Percentiles rank a stretch among this genome's conserved stretches.
Evolutionary conservation across 2,888 invertebrate species (phyloP).

Genomic region (Cetonia aurata): DNA sequence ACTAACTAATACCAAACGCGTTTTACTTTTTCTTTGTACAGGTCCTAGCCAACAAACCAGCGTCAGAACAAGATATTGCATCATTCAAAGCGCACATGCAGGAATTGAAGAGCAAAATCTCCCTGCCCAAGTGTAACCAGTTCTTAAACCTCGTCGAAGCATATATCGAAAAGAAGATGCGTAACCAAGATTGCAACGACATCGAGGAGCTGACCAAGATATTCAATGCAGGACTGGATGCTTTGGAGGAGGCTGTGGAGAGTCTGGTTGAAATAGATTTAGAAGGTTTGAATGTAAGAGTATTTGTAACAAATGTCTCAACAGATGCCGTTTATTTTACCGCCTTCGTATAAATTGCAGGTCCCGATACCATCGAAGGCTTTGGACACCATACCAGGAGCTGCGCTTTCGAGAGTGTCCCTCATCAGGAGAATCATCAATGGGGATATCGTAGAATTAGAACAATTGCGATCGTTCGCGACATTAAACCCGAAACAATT

Average conservation of each 20-base stretch:
- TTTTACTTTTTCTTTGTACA: constrained; percentile 10
- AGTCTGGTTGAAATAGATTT: constrained; percentile 55
- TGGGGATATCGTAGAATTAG: constrained; percentile 72
- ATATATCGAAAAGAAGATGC: constrained; percentile 77
- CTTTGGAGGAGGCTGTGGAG: constrained; percentile 60
- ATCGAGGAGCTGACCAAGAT: constrained; percentile 74
- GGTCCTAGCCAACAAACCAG: constrained; percentile 14
- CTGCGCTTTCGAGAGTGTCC: constrained; percentile 73
- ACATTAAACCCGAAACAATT: constrained; percentile 70
- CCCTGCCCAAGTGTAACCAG: constrained; percentile 74
- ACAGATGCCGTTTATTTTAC: constrained; percentile 35
- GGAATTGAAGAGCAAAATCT: constrained; percentile 71
- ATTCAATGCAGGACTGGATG: constrained; percentile 65
- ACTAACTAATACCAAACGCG: constrained; percentile 9
- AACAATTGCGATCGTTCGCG: constrained; percentile 69
- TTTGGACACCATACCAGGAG: constrained; percentile 67
- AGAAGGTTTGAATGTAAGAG: constrained; percentile 43
- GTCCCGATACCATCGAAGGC: constrained; percentile 32
- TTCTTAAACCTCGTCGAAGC: constrained; percentile 72
- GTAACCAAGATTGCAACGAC: constrained; percentile 73
- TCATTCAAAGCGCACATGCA: constrained; percentile 71
- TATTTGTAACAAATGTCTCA: constrained; percentile 3
- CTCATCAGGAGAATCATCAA: constrained; percentile 72
- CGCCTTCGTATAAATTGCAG: neutral
- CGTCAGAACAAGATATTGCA: constrained; percentile 71